Base-by-base conservation (phyloP, 2,888 invertebrate genomes). In the Stomorhina lunata region DNA sequence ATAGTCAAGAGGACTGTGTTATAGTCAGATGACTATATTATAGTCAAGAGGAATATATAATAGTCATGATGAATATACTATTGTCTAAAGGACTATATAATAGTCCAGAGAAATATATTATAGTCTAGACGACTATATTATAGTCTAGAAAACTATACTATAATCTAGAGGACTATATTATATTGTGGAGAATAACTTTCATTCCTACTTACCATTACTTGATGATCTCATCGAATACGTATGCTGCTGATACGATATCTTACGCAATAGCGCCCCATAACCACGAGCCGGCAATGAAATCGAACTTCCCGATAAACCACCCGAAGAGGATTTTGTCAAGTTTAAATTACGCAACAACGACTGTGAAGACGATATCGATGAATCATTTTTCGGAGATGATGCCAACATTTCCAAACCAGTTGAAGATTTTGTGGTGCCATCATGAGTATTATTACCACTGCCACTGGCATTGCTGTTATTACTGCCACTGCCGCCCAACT, bases 211-310 rank as follows among this genome's bases (percentile, higher is more conserved):
- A 89, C 90, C 91, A 84, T 87, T 90, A 79, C 88, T 87, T 4
- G 86, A 86, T 2, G 90, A 87, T 10, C 91, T 88, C 76, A 91
- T 50, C 0, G 91, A 90, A 84, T 90, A 89, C 4, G 90, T 88
- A 84, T 91, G 91, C 84, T 91, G 91, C 82, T 91, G 91, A 85
- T 91, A 90, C 55, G 91, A 91, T 59, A 90, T 90, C 85, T 91
- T 91, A 12, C 91, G 88, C 71, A 90, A 81, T 29, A 90, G 65
- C 2, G 89, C 89, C 55, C 85, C 86, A 63, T 89, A 90, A 25
- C 89, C 90, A 4, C 90, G 86, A 0, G 90, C 90, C 10, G 90
- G 89, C 59, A 91, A 63, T 1, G 91, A 91, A 55, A 87, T 86
- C 3, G 90, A 88, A 84, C 90, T 91, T n/a, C 90, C 89, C 2